These are phyloP conservation scores for Gymnosoma rotundatum DNA, from an alignment of 2,888 invertebrate species.

Conservation along the genomic window DNA sequence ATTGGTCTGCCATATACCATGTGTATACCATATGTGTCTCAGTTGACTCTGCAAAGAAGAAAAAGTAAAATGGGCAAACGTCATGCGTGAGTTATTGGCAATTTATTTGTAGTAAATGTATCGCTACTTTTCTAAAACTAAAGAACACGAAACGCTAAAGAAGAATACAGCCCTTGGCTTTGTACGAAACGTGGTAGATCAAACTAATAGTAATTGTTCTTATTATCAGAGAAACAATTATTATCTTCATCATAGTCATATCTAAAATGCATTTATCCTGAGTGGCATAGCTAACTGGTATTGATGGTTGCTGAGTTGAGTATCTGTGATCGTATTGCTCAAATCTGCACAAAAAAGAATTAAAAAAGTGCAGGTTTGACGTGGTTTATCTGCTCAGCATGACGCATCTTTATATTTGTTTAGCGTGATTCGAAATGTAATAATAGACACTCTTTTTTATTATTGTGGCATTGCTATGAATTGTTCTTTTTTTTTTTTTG, in stretches of 20 bases:
- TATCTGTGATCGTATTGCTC: no score
- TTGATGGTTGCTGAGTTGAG: neutral
- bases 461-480: conserved; percentile 32
- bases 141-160: neutral
- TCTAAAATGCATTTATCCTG: conserved; percentile 9
- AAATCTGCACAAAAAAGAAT: conserved; percentile 10
- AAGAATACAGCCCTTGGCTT: conserved; percentile 8
- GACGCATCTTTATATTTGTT: neutral
- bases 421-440: neutral
- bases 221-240: neutral
- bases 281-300: no score
- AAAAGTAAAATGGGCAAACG: no score
- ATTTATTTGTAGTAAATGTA: no score
- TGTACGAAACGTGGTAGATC: conserved; percentile 17
- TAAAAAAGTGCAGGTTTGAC: neutral
- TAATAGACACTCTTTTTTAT: conserved; percentile 18
- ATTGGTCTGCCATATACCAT: no score
- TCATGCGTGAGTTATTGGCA: no score
- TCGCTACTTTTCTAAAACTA: no score
- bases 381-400: conserved; percentile 1
- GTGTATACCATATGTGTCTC: no score
- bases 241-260: neutral
- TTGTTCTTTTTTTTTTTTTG: neutral
- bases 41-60: no score
- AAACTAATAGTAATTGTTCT: conserved; percentile 30